Evolutionary conservation across 2,797 vertebrate species (phyloP).

Genomic region (Aeoliscus strigatus): DNA sequence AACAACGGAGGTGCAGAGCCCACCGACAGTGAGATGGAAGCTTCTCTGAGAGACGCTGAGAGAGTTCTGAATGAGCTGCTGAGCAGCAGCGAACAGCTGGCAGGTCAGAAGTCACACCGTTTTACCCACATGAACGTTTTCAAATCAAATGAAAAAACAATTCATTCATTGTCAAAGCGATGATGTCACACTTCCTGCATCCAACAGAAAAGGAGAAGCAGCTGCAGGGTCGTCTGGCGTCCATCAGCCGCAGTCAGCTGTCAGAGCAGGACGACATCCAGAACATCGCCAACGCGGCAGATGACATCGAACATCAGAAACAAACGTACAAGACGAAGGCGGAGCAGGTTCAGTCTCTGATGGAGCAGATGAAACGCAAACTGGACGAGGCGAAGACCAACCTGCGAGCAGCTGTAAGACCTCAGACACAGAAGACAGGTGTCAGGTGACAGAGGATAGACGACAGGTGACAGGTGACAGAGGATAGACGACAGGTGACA

Average conservation of each 20-base stretch:
- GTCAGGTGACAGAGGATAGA: no score
- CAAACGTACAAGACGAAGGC: slow-evolving; percentile 64
- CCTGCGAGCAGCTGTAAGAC: slow-evolving; percentile 70
- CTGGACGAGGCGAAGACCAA: slow-evolving; percentile 63
- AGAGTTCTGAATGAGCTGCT: slow-evolving; percentile 69
- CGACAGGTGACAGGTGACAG: no score
- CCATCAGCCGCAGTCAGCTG: slow-evolving; percentile 65
- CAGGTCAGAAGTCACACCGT: slow-evolving; percentile 31
- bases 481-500: no score
- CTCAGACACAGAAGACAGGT: no score
- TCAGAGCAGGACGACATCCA: slow-evolving; percentile 62
- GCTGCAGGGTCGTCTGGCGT: slow-evolving; percentile 69
- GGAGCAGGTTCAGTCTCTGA: slow-evolving; percentile 61
- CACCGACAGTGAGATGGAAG: slow-evolving; percentile 62
- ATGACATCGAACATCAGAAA: slow-evolving; percentile 49
- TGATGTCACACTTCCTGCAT: slow-evolving; percentile 1
- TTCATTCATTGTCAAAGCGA: no score
- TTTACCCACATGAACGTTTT: no score
- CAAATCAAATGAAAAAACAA: no score
- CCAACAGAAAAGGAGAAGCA: slow-evolving; percentile 67
- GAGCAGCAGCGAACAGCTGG: slow-evolving; percentile 54
- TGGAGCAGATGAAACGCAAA: slow-evolving; percentile 66
- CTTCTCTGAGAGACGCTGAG: slow-evolving; percentile 65
- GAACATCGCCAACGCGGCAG: slow-evolving; percentile 40
- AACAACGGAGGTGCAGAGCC: slow-evolving; percentile 22